Percentiles rank a stretch among this genome's conserved stretches.
Conservation (phyloP, 2,113 vertebrate species). For the Catharus minimus region DNA sequence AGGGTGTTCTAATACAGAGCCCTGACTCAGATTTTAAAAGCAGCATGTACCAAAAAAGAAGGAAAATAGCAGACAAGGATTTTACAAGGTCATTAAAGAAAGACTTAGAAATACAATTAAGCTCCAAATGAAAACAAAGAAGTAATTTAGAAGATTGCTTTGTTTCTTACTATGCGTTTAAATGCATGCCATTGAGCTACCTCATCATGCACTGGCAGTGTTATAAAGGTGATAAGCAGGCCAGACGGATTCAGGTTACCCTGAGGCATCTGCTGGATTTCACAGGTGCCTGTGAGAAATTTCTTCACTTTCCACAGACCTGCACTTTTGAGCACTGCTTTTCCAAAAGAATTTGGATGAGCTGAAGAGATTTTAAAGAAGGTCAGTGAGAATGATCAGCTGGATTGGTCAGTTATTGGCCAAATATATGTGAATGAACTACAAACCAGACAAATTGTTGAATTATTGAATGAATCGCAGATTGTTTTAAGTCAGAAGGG, state of each 20-base stretch:
- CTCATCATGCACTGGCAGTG: neutral
- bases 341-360: neutral
- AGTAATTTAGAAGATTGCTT: neutral
- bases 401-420: neutral
- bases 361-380: neutral
- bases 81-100: slow-evolving; percentile 5
- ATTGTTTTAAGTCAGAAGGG: neutral
- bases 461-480: neutral
- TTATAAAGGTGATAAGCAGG: neutral
- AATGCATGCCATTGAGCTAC: neutral
- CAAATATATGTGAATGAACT: neutral
- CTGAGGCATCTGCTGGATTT: neutral
- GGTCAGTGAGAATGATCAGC: neutral
- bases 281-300: neutral
- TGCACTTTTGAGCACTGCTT: neutral
- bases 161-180: neutral
- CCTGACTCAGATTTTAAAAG: slow-evolving; percentile 26
- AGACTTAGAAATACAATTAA: neutral
- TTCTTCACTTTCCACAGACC: neutral
- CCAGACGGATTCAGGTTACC: neutral
- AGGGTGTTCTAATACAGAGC: neutral
- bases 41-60: neutral
- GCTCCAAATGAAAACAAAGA: neutral
- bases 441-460: neutral
- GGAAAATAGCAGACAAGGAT: neutral